phyloP scores from a whole-genome alignment of 2,888 invertebrate genomes.

The Lasius fuliginosus region DNA sequence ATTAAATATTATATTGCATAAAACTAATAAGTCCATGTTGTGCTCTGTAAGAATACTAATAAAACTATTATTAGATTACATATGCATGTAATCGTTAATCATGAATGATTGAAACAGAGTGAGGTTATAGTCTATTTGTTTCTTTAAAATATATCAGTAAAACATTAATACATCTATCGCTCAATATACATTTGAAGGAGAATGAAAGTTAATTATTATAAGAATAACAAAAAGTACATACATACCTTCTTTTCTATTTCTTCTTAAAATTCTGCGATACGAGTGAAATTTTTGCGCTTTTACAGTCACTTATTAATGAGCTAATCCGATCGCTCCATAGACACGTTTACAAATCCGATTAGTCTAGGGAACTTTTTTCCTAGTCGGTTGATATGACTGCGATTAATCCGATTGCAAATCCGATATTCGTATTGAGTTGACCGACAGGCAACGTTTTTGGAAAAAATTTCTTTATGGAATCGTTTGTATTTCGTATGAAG shows the following conservation, averaged over 20 bases:
- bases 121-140: too few species aligned
- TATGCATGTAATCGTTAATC: too few species aligned
- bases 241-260: not conserved
- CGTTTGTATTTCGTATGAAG: too few species aligned
- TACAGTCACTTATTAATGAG: not conserved
- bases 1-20: conserved; percentile 18
- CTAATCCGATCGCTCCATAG: conserved; percentile 1
- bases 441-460: too few species aligned
- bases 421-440: too few species aligned
- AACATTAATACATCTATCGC: not conserved
- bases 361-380: too few species aligned
- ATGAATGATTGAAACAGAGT: too few species aligned
- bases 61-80: conserved; percentile 6
- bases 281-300: not conserved
- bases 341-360: too few species aligned
- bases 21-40: not conserved
- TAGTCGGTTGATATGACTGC: too few species aligned
- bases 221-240: conserved; percentile 1
- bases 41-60: not conserved
- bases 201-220: not conserved
- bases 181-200: conserved; percentile 7
- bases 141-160: not conserved
- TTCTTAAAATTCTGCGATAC: not conserved
- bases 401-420: too few species aligned
- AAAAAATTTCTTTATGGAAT: too few species aligned